These are phyloP conservation scores for Chromoteleia sp. DNA, from an alignment of 2,888 invertebrate species.

Conservation along the genomic window DNA sequence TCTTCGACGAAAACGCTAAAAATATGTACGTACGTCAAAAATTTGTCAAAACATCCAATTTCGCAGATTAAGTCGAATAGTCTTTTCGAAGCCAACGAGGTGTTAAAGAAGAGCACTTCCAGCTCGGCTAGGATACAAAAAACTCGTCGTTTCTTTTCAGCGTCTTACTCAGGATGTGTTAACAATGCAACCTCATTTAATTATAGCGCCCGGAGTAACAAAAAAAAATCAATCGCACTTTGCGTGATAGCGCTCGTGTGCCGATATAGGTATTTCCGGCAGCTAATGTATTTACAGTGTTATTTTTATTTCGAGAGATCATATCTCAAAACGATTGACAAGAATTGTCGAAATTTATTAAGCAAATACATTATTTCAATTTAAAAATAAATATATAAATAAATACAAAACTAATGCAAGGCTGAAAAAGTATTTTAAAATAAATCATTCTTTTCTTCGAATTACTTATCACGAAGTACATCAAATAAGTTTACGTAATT, in stretches of 20 bases:
- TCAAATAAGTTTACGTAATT: no score
- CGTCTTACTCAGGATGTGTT: constrained; percentile 12
- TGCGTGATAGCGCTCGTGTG: constrained; percentile 27
- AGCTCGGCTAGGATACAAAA: neutral
- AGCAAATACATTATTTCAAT: neutral
- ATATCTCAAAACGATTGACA: neutral
- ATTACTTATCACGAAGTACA: no score
- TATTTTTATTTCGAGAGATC: constrained; percentile 19
- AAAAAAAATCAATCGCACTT: constrained; percentile 38
- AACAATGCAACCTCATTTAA: constrained; percentile 25
- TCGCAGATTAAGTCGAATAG: neutral
- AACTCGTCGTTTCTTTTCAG: neutral
- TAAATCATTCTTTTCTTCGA: no score
- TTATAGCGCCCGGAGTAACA: constrained; percentile 24
- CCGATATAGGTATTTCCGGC: constrained; percentile 24
- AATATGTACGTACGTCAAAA: no score
- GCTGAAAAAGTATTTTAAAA: no score
- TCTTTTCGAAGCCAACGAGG: neutral
- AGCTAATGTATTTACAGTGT: constrained; percentile 5
- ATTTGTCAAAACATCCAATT: no score
- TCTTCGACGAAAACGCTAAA: no score
- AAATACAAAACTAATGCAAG: no score
- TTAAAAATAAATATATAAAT: constrained; percentile 11
- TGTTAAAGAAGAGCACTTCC: neutral
- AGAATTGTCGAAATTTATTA: constrained; percentile 1